Evolutionary conservation across 2,113 vertebrate species (phyloP), one percentile per base, ranked within the genome.

Genomic region (Syngnathus floridae): DNA sequence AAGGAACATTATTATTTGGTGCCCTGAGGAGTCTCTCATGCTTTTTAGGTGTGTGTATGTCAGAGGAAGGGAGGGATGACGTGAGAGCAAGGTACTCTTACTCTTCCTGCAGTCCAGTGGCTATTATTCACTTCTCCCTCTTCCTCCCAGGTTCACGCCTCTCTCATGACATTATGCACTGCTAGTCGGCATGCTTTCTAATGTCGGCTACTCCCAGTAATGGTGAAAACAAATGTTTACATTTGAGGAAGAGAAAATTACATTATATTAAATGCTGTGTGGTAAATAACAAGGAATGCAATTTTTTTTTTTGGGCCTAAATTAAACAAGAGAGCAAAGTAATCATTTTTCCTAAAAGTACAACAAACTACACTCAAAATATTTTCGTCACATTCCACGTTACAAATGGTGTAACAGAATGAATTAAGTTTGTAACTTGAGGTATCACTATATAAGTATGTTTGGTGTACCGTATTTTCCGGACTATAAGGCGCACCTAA

Each of bases 1-100:
- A 77, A 75, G 75, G 80, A 84, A 72, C 79, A 79, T 84, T 86
- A 83, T 81, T 84, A 85, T 87, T 81, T 75, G 77, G 80, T 57
- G 51, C 79, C 82, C 76, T 66, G 68, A 68, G 19, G 83, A 82
- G 84, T 71, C 75, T 79, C 75, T 73, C 49, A 59, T 49, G 43
- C 36, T 52, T 68, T 78, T 37, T 72, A 22, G 48, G 54, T 71
- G 38, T 60, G 71, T 52, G 66, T 49, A 35, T 41, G 64, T 16
- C 40, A 48, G 62, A 55, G 51, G 40, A 65, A 35, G 62, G n/a
- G 69, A 62, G 62, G 49, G 56, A 16, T 48, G 43, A 62, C 38
- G 59, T 54, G 62, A 21, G 63, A 60, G 68, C 71, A 71, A 37
- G 58, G 41, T 66, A 70, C 76, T 78, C 71, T 71, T 67, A 62